These are phyloP conservation scores for Eupsittula cactorum DNA, from an alignment of 2,113 vertebrate species.

Conservation along the genomic window DNA sequence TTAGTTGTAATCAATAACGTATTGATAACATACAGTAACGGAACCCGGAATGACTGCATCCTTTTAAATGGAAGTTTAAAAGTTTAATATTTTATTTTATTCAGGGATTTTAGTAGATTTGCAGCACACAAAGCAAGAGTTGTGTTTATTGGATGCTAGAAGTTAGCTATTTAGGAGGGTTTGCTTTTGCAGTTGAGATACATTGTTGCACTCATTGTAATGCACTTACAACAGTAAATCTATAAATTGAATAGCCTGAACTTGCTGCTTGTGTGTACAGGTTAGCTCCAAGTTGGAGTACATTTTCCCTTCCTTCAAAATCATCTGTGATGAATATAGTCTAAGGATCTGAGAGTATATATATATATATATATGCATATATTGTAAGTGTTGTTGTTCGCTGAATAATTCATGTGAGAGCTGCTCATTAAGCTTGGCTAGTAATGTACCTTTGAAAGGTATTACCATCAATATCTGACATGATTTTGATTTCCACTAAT, in stretches of 20 bases:
- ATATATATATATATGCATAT: background rate
- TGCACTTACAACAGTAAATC: background rate
- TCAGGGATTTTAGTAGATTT: constrained; percentile 51
- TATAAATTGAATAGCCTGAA: background rate
- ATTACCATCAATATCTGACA: constrained; percentile 66
- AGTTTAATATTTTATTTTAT: constrained; percentile 51
- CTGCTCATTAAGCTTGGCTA: constrained; percentile 49
- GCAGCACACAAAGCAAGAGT: background rate
- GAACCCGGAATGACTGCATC: constrained; percentile 59
- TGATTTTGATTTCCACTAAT: constrained; percentile 56
- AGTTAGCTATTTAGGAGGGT: background rate
- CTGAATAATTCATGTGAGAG: constrained; percentile 66
- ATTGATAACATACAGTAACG: constrained; percentile 30
- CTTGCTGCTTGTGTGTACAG: background rate
- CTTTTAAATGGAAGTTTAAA: constrained; percentile 50
- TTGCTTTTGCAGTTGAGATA: constrained; percentile 3
- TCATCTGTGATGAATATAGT: constrained; percentile 6
- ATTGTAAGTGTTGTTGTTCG: constrained; percentile 33
- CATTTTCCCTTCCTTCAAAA: background rate
- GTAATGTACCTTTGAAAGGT: constrained; percentile 63
- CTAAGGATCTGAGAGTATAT: background rate
- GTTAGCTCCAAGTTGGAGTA: background rate
- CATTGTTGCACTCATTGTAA: background rate
- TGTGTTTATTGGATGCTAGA: background rate
- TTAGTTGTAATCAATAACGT: constrained; percentile 64